Evolutionary conservation across 2,888 invertebrate genomes (phyloP).

Genomic region (Epirrhoe alternata): DNA sequence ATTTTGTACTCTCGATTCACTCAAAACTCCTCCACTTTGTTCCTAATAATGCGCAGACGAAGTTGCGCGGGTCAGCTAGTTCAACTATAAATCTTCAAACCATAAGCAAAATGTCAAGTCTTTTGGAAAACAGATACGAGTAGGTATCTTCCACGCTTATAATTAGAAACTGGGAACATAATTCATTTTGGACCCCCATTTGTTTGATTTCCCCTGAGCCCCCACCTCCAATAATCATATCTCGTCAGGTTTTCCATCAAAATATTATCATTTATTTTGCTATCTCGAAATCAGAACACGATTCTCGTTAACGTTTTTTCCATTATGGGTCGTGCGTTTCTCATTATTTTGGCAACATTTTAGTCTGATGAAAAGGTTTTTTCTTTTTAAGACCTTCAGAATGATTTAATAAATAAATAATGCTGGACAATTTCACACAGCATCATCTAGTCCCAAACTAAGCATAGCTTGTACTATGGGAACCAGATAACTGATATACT

Average conservation of each 20-base stretch:
- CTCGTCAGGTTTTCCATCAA: conserved; percentile 5
- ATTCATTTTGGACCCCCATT: background rate
- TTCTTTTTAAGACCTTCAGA: too few relatives aligned
- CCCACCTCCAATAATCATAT: background rate
- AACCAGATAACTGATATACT: too few relatives aligned
- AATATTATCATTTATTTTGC: background rate
- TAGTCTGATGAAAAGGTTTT: background rate
- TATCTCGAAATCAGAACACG: conserved; percentile 7
- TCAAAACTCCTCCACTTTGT: too few relatives aligned
- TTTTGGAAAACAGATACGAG: background rate
- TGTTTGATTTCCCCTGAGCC: conserved; percentile 3
- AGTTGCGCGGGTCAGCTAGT: too few relatives aligned
- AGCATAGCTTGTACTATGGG: too few relatives aligned
- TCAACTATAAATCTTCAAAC: too few relatives aligned
- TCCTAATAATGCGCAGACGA: too few relatives aligned
- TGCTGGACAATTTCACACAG: too few relatives aligned
- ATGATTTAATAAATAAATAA: too few relatives aligned
- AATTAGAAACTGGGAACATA: background rate
- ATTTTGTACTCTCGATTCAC: too few relatives aligned
- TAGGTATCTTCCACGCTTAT: background rate
- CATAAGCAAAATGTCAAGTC: background rate
- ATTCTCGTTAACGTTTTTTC: conserved; percentile 2
- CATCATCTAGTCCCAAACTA: too few relatives aligned
- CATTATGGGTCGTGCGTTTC: background rate
- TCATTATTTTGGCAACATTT: conserved; percentile 2